Percentiles rank a stretch among this genome's conserved stretches.
These are phyloP conservation scores for Steinernema hermaphroditum DNA, from an alignment of 2,888 invertebrate genomes.

Conservation along the genomic window DNA sequence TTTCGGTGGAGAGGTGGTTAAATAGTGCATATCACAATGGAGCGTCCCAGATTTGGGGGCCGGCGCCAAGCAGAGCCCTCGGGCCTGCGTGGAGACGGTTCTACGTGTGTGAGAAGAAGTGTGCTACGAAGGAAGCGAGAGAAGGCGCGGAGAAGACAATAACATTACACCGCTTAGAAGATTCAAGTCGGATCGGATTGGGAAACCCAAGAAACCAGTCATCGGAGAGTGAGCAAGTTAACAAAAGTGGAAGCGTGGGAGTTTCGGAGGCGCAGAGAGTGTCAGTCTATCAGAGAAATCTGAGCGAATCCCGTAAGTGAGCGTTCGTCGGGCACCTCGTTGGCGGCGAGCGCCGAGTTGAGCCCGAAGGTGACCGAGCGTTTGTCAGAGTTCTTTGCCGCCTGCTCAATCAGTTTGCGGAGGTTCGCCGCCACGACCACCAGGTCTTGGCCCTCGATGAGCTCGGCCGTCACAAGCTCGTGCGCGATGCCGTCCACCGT, in stretches of 20 bases:
- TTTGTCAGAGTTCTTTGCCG: conserved; percentile 49
- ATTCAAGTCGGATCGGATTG: conserved; percentile 18
- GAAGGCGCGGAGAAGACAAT: neutral
- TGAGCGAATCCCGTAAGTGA: conserved; percentile 95
- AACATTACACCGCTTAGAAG: conserved; percentile 6
- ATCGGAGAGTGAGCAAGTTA: conserved; percentile 29
- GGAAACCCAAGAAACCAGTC: conserved; percentile 24
- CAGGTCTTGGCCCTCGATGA: conserved; percentile 88
- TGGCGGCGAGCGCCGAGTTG: conserved; percentile 70
- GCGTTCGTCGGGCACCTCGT: conserved; percentile 80
- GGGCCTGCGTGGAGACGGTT: neutral
- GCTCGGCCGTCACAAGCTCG: conserved; percentile 89
- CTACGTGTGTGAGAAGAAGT: conserved; percentile 1
- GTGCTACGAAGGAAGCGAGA: neutral
- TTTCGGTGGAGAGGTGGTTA: too few relatives aligned
- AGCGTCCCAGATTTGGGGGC: too few relatives aligned
- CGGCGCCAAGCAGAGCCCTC: too few relatives aligned
- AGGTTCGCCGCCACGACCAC: conserved; percentile 88
- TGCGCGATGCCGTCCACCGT: conserved; percentile 84
- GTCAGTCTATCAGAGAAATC: conserved; percentile 82
- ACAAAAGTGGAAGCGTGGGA: conserved; percentile 13
- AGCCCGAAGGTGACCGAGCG: conserved; percentile 66
- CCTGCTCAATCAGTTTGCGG: conserved; percentile 70
- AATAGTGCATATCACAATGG: too few relatives aligned
- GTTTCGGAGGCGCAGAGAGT: neutral